phyloP scores from a whole-genome alignment of 1,140 invertebrate genomes.

The Nebria ingens region DNA sequence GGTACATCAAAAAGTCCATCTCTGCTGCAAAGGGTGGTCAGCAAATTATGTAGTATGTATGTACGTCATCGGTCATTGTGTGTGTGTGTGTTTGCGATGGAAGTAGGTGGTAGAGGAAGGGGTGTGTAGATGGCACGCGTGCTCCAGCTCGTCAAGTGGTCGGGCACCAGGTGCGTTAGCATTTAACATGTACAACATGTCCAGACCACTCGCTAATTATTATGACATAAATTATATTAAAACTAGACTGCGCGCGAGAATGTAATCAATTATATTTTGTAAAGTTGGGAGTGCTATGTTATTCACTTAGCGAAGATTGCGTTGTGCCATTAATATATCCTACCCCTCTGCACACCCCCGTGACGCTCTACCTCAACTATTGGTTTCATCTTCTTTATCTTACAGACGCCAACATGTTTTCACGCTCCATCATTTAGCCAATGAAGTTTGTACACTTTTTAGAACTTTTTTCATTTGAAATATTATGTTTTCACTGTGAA shows the following conservation, averaged over 20 bases:
- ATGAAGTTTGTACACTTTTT: not conserved
- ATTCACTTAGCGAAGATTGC: slow-evolving; percentile 8
- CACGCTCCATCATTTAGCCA: slow-evolving; percentile 6
- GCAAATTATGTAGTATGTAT: too few relatives aligned
- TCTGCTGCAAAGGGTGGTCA: too few relatives aligned
- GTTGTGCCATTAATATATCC: slow-evolving; percentile 3
- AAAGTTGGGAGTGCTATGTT: slow-evolving; percentile 6
- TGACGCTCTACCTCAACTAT: not conserved
- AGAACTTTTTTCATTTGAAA: not conserved
- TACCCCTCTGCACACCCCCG: not conserved
- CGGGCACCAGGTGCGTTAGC: slow-evolving; percentile 23
- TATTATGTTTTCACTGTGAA: not conserved
- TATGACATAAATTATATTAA: slow-evolving; percentile 31
- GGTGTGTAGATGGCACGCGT: not conserved
- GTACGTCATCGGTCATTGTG: too few relatives aligned
- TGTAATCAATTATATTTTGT: slow-evolving; percentile 26
- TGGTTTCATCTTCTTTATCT: not conserved
- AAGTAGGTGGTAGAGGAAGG: slow-evolving; percentile 16
- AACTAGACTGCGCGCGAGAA: slow-evolving; percentile 21
- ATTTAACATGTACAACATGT: slow-evolving; percentile 18
- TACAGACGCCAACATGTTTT: not conserved
- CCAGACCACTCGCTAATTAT: slow-evolving; percentile 29
- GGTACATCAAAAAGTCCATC: too few relatives aligned
- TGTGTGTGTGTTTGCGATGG: too few relatives aligned
- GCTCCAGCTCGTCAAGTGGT: slow-evolving; percentile 22